Evolutionary conservation across 2,797 vertebrate genomes (phyloP), one percentile per base, ranked within the genome.

Genomic region (Tiaroga cobitis): DNA sequence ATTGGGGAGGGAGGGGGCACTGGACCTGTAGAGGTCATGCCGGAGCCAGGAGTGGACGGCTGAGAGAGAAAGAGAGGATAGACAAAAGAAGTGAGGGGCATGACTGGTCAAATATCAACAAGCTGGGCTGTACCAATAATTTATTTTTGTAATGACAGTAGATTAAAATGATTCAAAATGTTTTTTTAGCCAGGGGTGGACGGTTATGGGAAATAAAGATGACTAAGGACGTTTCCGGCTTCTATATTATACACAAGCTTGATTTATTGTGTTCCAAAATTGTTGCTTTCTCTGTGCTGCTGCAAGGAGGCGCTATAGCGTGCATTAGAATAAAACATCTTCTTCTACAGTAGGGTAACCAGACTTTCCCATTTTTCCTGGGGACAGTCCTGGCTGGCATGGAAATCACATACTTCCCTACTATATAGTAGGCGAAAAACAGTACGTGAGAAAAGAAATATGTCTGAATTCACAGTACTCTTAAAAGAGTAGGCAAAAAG

Each of bases 1-100:
- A 91, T 89, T 0, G 95, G 95, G 0, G 96, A 95, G 0, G 93
- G 95, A 15, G 93, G 94, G 0, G 95, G 94, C 10, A 91, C 70
- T 0, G 90, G 85, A 49, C 39, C 76, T 18, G 46, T 88, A 37
- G 91, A 73, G 7, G 69, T 32, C 70, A 34, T 68, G 34, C 86
- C 90, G 89, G 88, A 6, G 7, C 39, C 10, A 37, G 34, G 15
- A 67, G 83, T 85, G 49, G 77, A 73, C 0, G 85, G 41, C 51
- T 87, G 43, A 69, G 34, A 70, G 21, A 85, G 19, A 61, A n/a
- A 82, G 21, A 72, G n/a, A 72, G 63, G 11, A 24, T 8, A 41
- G 16, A 49, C 10, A 34, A 65, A 59, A 67, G n/a, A 4, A 68
- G 15, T 37, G 5, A 8, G 29, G 21, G 43, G 6, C 1, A 16